Conservation (phyloP, 2,797 vertebrate species). For the Phataginus tetradactyla region DNA sequence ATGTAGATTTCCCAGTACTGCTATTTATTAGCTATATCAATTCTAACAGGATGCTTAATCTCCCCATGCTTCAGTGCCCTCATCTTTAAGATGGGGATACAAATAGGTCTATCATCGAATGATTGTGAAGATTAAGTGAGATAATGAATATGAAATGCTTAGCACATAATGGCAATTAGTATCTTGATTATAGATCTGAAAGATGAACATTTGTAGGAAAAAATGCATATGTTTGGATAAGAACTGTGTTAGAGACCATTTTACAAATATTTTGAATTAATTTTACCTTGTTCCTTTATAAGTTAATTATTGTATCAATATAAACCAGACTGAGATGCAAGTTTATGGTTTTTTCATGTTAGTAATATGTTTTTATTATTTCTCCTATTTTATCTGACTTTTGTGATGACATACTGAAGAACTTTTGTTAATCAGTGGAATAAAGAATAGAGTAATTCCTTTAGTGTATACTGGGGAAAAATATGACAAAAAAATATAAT, state of each 20-base stretch:
- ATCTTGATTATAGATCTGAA: background rate
- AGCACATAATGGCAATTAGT: background rate
- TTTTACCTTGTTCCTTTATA: background rate
- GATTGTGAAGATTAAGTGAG: background rate
- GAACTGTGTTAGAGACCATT: background rate
- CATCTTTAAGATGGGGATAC: background rate
- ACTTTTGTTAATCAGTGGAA: background rate
- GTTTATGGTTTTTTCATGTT: slow-evolving; percentile 47
- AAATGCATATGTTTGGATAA: background rate
- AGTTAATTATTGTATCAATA: background rate
- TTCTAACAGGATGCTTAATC: background rate
- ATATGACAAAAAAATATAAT: background rate
- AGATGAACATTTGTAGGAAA: background rate
- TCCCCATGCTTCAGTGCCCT: background rate
- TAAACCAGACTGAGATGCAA: background rate
- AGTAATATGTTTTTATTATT: background rate
- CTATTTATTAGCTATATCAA: background rate
- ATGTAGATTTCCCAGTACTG: background rate
- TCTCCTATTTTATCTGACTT: slow-evolving; percentile 7
- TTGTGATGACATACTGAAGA: background rate
- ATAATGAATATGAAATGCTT: background rate
- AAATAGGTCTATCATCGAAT: background rate
- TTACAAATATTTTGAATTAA: background rate
- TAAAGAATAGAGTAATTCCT: background rate
- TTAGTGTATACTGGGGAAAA: background rate